Percentiles rank a stretch among this genome's conserved stretches.
phyloP scores from a whole-genome alignment of 2,888 invertebrate species.

The Tetramorium bicarinatum region DNA sequence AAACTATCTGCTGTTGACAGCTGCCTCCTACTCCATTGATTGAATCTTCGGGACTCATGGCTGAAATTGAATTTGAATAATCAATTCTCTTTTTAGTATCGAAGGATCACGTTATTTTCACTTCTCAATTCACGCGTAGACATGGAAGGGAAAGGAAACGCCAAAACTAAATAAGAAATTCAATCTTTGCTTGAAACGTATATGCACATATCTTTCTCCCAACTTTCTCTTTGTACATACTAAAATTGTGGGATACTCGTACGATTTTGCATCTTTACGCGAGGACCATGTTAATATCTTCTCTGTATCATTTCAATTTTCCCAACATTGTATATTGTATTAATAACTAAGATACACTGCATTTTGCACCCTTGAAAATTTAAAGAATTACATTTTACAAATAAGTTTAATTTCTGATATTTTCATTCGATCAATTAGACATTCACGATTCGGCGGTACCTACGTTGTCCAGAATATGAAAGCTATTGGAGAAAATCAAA shows the following conservation, averaged over 20 bases:
- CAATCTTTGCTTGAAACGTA: not conserved
- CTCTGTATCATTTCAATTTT: too few species aligned
- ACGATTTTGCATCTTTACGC: too few species aligned
- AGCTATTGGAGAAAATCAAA: conserved; percentile 94
- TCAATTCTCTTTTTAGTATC: conserved; percentile 63
- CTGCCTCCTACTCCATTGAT: conserved; percentile 78
- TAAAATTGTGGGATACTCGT: too few species aligned
- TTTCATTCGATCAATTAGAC: conserved; percentile 87
- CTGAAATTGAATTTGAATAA: conserved; percentile 77
- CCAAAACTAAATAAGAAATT: conserved; percentile 28
- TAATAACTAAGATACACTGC: not conserved
- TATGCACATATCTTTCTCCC: not conserved
- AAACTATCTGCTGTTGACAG: conserved; percentile 80
- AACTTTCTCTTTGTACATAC: not conserved
- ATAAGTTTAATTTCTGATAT: not conserved
- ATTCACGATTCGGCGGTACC: conserved; percentile 97
- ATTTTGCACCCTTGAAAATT: not conserved
- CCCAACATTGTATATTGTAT: not conserved
- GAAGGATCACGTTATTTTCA: conserved; percentile 47
- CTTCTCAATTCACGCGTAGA: conserved; percentile 45
- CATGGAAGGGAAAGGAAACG: not conserved
- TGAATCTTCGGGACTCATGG: conserved; percentile 77
- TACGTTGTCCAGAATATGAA: conserved; percentile 97
- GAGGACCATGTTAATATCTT: too few species aligned
- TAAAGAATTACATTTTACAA: not conserved